These are phyloP conservation scores for Archips xylosteana DNA, from an alignment of 2,888 invertebrate species.

Conservation along the genomic window DNA sequence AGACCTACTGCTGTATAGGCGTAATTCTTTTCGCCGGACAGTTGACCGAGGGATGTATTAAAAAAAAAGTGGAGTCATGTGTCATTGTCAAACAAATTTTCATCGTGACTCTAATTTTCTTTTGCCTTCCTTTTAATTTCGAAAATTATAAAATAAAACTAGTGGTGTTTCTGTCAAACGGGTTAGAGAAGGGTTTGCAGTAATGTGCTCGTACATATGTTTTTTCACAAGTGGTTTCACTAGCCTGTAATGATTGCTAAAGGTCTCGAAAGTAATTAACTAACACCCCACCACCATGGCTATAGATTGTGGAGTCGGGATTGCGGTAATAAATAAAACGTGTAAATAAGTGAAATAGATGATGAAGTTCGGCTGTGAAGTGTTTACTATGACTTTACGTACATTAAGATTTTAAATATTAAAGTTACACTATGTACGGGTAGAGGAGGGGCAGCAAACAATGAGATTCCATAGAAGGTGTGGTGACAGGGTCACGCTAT, in stretches of 20 bases:
- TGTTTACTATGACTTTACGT: constrained; percentile 23
- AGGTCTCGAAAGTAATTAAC: constrained; percentile 34
- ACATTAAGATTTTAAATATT: constrained; percentile 26
- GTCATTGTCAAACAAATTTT: constrained; percentile 27
- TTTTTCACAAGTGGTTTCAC: neutral
- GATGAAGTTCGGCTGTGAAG: constrained; percentile 35
- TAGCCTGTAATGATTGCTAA: constrained; percentile 6
- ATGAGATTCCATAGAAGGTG: constrained; percentile 92
- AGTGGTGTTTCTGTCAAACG: neutral
- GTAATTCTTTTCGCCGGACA: too few relatives aligned
- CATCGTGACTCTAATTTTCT: constrained; percentile 24
- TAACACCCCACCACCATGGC: constrained; percentile 35
- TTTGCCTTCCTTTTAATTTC: constrained; percentile 22
- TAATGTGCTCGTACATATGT: constrained; percentile 18
- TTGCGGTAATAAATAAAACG: constrained; percentile 31
- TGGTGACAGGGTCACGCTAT: constrained; percentile 93
- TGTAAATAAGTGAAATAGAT: constrained; percentile 33
- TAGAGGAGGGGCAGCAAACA: constrained; percentile 42
- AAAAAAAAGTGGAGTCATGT: neutral
- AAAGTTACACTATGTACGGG: constrained; percentile 32
- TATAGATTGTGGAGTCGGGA: constrained; percentile 27
- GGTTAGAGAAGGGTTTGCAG: neutral
- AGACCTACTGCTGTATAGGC: neutral
- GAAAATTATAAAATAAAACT: constrained; percentile 36
- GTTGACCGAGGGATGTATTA: too few relatives aligned